Evolutionary conservation across 2,797 vertebrate species (phyloP), one percentile per base, ranked within the genome.

Genomic region (Prunella strophiata): DNA sequence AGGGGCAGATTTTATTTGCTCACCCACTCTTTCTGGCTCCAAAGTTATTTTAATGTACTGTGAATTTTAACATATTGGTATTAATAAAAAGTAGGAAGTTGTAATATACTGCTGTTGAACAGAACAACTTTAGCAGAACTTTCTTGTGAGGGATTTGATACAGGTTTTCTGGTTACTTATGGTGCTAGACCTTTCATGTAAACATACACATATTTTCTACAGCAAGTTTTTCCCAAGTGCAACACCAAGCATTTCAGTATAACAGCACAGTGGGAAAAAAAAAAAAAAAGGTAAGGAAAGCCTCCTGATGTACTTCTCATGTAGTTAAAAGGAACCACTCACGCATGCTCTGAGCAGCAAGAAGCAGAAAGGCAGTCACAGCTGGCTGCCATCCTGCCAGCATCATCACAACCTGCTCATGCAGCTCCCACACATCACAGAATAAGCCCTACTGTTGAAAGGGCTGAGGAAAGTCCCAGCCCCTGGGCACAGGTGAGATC

Each of bases 311-410:
- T 26, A 17, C 50, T 93, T 55, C 80, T 79, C 40, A 83, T 61
- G 89, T 59, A 91, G 68, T 72, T 88, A 47, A 19, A 85, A 63
- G 52, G 67, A 91, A 25, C 32, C 40, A 29, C 14, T 65, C 55
- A 50, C 4, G 10, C 43, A 18, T 23, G 20, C 11, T 62, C 59
- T n/a, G 67, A 67, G 27, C 45, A 55, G 36, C 30, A 57, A 83
- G 59, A 88, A 90, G 85, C 63, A 89, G 82, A 97, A 94, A 89
- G 82, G 95, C 93, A 95, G 77, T 80, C 97, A 97, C 97, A 98
- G 98, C 96, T 98, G 97, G 94, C 89, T 95, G 96, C 97, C 36
- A 32, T 95, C 96, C 97, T 98, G 96, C 54, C 36, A 14, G 91
- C 95, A 96, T 91, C 92, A 0, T 55, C 78, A 55, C 80, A 83